These are phyloP conservation scores for Egretta garzetta DNA, from an alignment of 2,113 vertebrate genomes.

Conservation along the genomic window DNA sequence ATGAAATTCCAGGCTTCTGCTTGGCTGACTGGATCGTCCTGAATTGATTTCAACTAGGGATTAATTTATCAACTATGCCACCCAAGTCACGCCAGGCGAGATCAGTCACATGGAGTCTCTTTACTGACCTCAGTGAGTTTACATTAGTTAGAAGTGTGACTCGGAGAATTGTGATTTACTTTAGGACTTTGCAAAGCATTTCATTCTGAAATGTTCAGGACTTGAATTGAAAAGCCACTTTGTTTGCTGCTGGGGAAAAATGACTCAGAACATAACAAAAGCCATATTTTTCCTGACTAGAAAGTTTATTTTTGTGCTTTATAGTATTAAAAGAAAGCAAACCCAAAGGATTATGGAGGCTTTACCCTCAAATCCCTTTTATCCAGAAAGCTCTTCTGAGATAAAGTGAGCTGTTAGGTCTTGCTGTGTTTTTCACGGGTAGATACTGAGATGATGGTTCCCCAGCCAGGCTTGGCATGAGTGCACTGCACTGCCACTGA, in stretches of 20 bases:
- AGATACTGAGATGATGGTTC: background rate
- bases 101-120: background rate
- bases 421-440: background rate
- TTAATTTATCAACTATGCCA: background rate
- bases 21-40: background rate
- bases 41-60: background rate
- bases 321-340: constrained; percentile 55
- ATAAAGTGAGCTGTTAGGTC: constrained; percentile 5
- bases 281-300: constrained; percentile 56
- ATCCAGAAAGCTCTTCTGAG: constrained; percentile 41
- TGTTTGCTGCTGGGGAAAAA: constrained; percentile 50
- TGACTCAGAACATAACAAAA: constrained; percentile 69
- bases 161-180: constrained; percentile 12
- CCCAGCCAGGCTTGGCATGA: background rate
- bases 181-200: constrained; percentile 12
- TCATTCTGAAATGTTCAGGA: constrained; percentile 23
- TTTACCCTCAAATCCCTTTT: constrained; percentile 52
- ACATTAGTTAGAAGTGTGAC: background rate
- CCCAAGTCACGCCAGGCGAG: background rate
- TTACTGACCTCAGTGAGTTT: background rate
- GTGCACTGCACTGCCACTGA: background rate
- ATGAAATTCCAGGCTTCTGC: background rate
- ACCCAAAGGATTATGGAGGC: constrained; percentile 39
- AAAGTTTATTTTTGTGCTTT: constrained; percentile 64
- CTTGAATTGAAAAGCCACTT: constrained; percentile 53